phyloP scores from a whole-genome alignment of 1,140 invertebrate species.

The Drosophila takahashii region DNA sequence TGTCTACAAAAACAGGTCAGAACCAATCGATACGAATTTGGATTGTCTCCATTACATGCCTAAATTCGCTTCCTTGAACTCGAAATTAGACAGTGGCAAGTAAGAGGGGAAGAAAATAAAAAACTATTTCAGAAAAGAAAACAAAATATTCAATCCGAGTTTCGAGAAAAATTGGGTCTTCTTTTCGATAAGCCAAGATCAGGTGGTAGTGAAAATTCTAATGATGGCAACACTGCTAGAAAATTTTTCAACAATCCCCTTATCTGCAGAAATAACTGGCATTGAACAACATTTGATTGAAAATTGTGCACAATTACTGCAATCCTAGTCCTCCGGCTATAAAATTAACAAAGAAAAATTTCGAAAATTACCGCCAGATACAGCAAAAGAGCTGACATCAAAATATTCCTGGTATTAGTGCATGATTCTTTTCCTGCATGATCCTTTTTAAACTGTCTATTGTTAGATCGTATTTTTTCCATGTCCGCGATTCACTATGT shows the following conservation, averaged over 20 bases:
- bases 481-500: too few relatives aligned
- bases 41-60: conserved; percentile 22
- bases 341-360: conserved; percentile 29
- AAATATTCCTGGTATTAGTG: conserved; percentile 23
- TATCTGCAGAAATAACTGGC: neutral
- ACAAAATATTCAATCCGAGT: neutral
- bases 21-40: conserved; percentile 21
- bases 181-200: neutral
- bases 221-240: conserved; percentile 15
- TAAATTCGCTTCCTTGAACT: conserved; percentile 30
- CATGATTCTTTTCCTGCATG: too few relatives aligned
- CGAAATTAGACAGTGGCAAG: conserved; percentile 24
- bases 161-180: conserved; percentile 4
- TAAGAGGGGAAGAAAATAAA: conserved; percentile 7
- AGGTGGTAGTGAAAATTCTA: conserved; percentile 2
- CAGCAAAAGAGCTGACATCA: too few relatives aligned
- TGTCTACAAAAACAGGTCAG: conserved; percentile 14
- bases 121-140: neutral
- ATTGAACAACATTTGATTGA: neutral
- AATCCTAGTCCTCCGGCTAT: neutral
- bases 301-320: conserved; percentile 13
- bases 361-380: conserved; percentile 17
- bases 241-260: conserved; percentile 5
- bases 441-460: too few relatives aligned
- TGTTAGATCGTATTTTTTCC: too few relatives aligned